Evolutionary conservation across 2,888 invertebrate species (phyloP), one percentile per base, ranked within the genome.

Genomic region (Tridacna gigas): DNA sequence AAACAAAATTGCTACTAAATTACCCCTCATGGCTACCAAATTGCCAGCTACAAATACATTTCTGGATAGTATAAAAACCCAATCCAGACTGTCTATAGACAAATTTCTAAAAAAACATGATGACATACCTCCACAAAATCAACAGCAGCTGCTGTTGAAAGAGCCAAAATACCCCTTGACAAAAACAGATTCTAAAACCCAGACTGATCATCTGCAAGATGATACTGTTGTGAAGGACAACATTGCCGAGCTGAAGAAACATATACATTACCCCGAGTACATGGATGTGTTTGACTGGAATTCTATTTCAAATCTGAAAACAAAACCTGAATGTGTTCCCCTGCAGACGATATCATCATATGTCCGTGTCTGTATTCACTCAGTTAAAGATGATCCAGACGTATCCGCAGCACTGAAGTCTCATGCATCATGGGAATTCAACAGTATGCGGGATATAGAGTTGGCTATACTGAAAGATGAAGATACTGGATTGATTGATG

Each of bases 401-500:
- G 65, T 84, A n/a, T 84, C 87, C 0, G 60, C 26, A 11, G 26
- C 22, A 5, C 20, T 86, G 15, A 56, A 78, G 56, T 11, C 11
- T 26, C 45, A 37, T 0, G 67, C 47, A n/a, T 48, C 63, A 1
- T 87, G 82, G 79, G 84, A 84, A 45, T 78, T 48, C 28, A 26
- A 69, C 9, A 65, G 69, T 20, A 25, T 80, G 26, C 77, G 67
- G 26, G 83, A 87, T 51, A 22, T 87, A n/a, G 78, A 80, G 25
- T 20, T 82, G 9, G 79, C 82, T 4, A 26, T 84, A 9, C 25
- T 80, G 11, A 25, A 78, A 51, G 28, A 77, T 47, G 47, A 28
- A 25, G 69, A 60, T 3, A 28, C 48, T 15, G 77, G 80, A 26
- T 66, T 87, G 0, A 81, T 90, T 9, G 89, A 90, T 56, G 15